Base-by-base conservation (phyloP, 2,113 vertebrate genomes). In the Gulo gulo region DNA sequence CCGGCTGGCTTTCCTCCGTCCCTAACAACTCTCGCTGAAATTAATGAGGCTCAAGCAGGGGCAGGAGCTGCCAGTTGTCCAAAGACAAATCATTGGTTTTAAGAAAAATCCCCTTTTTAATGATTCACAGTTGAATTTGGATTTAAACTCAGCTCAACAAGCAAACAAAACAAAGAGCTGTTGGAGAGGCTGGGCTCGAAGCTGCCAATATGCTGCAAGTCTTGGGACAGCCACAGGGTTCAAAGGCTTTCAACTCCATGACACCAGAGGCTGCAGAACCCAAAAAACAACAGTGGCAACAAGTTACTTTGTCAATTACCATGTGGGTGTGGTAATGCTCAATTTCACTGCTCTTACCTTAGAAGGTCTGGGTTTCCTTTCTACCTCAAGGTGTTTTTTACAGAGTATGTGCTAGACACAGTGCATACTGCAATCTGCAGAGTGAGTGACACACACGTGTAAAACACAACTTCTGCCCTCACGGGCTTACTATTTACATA, bases 121-220 rank as follows among this genome's bases (percentile, higher is more conserved):
- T 88, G 94, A 74, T 82, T 97, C 93, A 97, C 83, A 97, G 90
- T 97, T 96, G 96, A 97, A 73, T 94, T 98, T 98, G 97, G 91
- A 52, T 95, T 98, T 97, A 96, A 97, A 69, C 63, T 98, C 98
- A 84, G 85, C 52, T 93, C 74, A 95, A 97, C 97, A 97, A 97
- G 94, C 94, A 95, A 97, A 97, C 96, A 93, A 93, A 95, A 92
- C 95, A 98, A 97, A 97, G 79, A 95, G 76, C 95, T 98, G 96
- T 94, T 98, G 87, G 97, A 96, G 91, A 97, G 97, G 96, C 79
- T 94, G 95, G 90, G 80, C 94, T 97, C 55, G 88, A 88, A 98
- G 88, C 97, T 98, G 97, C 97, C 98, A 96, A 59, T 88, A 69
- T 52, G 95, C 91, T 98, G 36, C 31, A 89, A 67, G n/a, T 94